Evolutionary conservation across 30 jellyfish, hydroid and myxozoan species (phyloP).

Genomic region (Morbakka virulenta): DNA sequence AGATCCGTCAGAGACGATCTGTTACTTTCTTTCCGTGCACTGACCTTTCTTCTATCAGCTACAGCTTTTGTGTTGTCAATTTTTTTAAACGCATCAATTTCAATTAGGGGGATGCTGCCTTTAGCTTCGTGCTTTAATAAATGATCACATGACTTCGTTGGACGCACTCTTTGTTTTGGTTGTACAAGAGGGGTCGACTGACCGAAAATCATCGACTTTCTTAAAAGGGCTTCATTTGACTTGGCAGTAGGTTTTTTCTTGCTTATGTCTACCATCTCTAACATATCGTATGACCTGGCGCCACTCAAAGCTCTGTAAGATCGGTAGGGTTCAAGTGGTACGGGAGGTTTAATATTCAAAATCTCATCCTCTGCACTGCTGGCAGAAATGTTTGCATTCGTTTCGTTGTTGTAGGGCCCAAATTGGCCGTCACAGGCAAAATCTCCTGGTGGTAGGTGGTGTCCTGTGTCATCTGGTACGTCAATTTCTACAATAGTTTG

Average conservation of each 20-base stretch:
- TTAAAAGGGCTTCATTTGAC: slow-evolving; percentile 58
- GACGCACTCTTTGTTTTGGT: slow-evolving; percentile 50
- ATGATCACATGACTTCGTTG: slow-evolving; percentile 69
- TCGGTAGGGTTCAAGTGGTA: slow-evolving; percentile 71
- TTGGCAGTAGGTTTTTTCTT: slow-evolving; percentile 55
- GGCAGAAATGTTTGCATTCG: slow-evolving; percentile 47
- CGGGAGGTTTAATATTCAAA: slow-evolving; percentile 37
- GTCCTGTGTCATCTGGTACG: slow-evolving; percentile 37
- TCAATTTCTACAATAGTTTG: slow-evolving; percentile 73
- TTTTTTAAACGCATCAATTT: neutral
- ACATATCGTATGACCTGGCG: slow-evolving; percentile 60
- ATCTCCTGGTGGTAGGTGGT: slow-evolving; percentile 15
- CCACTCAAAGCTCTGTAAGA: slow-evolving; percentile 92
- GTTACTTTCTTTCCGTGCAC: neutral
- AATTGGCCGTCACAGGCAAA: slow-evolving; percentile 10
- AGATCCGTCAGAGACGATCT: neutral
- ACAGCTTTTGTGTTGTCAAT: neutral
- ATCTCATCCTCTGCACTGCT: slow-evolving; percentile 90
- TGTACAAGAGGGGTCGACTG: slow-evolving; percentile 64
- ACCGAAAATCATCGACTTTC: slow-evolving; percentile 67
- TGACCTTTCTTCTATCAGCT: neutral
- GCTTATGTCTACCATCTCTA: slow-evolving; percentile 25
- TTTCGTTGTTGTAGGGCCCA: neutral
- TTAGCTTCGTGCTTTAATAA: neutral
- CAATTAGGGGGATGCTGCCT: neutral